phyloP scores from a whole-genome alignment of 92 coral and sea anemone genomes.

The Galaxea fascicularis region DNA sequence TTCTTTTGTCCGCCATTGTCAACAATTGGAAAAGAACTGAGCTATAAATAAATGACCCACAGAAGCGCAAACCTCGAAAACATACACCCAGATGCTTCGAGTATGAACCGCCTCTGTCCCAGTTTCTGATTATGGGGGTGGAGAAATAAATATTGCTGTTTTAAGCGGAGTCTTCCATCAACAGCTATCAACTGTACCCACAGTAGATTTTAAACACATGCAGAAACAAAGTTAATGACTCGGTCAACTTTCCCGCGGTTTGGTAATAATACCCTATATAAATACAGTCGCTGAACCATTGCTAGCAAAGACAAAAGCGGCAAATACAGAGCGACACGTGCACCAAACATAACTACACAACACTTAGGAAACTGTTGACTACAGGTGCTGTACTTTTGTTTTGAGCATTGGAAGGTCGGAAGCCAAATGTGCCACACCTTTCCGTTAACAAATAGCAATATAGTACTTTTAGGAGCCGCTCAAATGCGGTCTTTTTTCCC shows the following conservation, averaged over 20 bases:
- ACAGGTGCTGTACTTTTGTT: constrained; percentile 22
- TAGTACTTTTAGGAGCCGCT: constrained; percentile 20
- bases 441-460: constrained; percentile 4
- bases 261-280: constrained; percentile 43
- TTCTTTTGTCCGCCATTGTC: constrained; percentile 53
- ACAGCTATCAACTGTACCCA: not conserved
- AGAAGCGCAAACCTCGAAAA: constrained; percentile 23
- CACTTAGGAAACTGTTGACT: constrained; percentile 23
- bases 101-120: constrained; percentile 20
- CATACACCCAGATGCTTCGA: constrained; percentile 26
- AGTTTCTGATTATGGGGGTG: constrained; percentile 44
- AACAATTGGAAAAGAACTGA: constrained; percentile 23
- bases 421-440: constrained; percentile 22
- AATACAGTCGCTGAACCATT: constrained; percentile 30
- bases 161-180: constrained; percentile 20
- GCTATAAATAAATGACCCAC: constrained; percentile 43
- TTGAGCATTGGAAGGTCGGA: constrained; percentile 19
- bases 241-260: constrained; percentile 38
- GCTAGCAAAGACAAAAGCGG: constrained; percentile 40
- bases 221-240: constrained; percentile 15
- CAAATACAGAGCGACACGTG: constrained; percentile 26
- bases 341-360: constrained; percentile 7
- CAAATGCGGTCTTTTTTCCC: constrained; percentile 6
- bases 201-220: constrained; percentile 21
- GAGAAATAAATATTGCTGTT: constrained; percentile 39